phyloP scores from a whole-genome alignment of 2,888 invertebrate species.

The Orthonevra nobilis region DNA sequence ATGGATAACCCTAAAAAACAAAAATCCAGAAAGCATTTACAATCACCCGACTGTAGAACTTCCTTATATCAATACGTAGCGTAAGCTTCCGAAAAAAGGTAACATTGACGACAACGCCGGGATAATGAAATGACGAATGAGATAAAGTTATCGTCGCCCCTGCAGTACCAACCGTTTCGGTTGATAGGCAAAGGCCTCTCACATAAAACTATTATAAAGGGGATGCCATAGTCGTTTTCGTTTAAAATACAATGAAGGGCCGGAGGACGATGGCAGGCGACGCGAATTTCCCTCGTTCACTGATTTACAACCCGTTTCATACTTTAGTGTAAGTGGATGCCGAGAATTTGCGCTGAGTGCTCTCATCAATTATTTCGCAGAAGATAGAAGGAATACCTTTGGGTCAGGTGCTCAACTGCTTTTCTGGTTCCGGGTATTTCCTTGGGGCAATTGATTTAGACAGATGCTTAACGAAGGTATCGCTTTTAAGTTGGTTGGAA shows the following conservation, averaged over 20 bases:
- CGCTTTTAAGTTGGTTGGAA: slow-evolving; percentile 23
- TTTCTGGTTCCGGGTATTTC: slow-evolving; percentile 26
- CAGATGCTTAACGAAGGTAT: slow-evolving; percentile 43
- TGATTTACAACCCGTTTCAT: slow-evolving; percentile 52
- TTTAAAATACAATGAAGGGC: slow-evolving; percentile 33
- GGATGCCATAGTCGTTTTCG: slow-evolving; percentile 44
- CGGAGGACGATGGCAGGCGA: too few relatives aligned
- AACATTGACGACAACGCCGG: neutral
- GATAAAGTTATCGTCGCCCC: slow-evolving; percentile 7
- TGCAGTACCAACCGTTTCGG: slow-evolving; percentile 1
- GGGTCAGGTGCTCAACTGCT: slow-evolving; percentile 52
- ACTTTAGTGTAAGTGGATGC: slow-evolving; percentile 45
- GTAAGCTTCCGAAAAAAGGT: slow-evolving; percentile 12
- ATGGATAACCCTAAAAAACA: slow-evolving; percentile 26
- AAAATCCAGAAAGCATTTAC: neutral
- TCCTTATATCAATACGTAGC: slow-evolving; percentile 21
- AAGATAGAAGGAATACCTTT: slow-evolving; percentile 22
- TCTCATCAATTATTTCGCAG: slow-evolving; percentile 62
- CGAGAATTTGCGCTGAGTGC: slow-evolving; percentile 56
- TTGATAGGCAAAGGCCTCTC: slow-evolving; percentile 37
- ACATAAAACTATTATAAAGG: slow-evolving; percentile 51
- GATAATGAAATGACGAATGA: slow-evolving; percentile 20
- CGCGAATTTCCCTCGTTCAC: slow-evolving; percentile 24
- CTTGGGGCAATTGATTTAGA: slow-evolving; percentile 43
- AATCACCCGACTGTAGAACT: slow-evolving; percentile 18